Conservation (phyloP, 2,113 vertebrate species). For the Piprites chloris region DNA sequence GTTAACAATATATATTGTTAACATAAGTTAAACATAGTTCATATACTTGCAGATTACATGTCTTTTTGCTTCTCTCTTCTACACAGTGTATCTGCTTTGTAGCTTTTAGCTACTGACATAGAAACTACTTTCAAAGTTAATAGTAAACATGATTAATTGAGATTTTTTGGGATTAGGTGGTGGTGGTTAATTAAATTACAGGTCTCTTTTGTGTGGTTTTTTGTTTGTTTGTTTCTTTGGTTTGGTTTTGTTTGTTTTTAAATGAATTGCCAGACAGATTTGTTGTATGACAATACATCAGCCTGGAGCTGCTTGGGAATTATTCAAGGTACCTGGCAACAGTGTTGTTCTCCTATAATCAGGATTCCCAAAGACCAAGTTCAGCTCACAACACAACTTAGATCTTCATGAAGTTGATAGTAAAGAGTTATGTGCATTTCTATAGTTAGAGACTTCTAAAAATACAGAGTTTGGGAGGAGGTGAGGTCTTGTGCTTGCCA, state of each 20-base stretch:
- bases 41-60: background rate
- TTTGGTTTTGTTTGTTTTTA: too few species aligned
- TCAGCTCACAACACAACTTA: background rate
- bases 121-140: background rate
- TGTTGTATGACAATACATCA: background rate
- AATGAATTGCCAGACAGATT: background rate
- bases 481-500: background rate
- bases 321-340: background rate
- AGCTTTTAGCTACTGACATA: background rate
- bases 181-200: background rate
- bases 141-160: background rate
- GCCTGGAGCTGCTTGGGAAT: background rate
- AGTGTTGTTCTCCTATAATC: background rate
- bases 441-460: background rate
- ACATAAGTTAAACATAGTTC: background rate
- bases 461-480: background rate
- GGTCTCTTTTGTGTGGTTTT: background rate
- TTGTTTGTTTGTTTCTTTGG: too few species aligned
- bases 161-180: background rate
- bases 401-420: background rate
- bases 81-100: background rate
- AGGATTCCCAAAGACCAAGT: background rate
- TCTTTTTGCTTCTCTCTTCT: background rate
- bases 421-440: background rate
- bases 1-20: too few species aligned